phyloP scores from a whole-genome alignment of 2,888 invertebrate species.

The Sarcophaga rosellei region DNA sequence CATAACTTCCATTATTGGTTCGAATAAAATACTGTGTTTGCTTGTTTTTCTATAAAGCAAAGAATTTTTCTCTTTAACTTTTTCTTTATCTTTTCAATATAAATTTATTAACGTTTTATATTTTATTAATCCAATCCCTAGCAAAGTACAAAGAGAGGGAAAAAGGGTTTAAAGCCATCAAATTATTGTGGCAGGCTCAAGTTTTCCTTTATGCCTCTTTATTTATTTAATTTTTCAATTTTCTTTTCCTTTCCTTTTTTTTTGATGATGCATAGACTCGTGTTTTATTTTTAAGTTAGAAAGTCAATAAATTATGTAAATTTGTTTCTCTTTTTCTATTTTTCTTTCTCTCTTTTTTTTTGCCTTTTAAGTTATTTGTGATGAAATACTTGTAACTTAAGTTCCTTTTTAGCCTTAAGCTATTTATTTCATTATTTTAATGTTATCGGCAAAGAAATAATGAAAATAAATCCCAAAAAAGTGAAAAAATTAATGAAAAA shows the following conservation, averaged over 20 bases:
- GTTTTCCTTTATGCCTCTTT: slow-evolving; percentile 1
- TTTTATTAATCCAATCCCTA: too few species aligned
- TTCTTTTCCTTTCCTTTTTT: background rate
- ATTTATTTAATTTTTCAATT: slow-evolving; percentile 24
- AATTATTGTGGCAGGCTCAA: background rate
- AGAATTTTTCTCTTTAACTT: slow-evolving; percentile 2
- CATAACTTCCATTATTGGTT: too few species aligned
- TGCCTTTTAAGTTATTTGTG: slow-evolving; percentile 20
- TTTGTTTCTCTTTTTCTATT: slow-evolving; percentile 32
- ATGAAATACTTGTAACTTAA: slow-evolving; percentile 33
- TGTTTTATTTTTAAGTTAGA: slow-evolving; percentile 29
- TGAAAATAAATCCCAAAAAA: background rate
- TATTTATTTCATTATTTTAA: slow-evolving; percentile 41
- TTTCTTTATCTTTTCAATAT: slow-evolving; percentile 20
- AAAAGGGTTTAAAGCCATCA: slow-evolving; percentile 29
- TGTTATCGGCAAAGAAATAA: background rate
- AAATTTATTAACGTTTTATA: background rate
- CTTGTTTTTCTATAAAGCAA: too few species aligned
- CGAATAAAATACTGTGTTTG: too few species aligned
- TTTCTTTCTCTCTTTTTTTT: background rate
- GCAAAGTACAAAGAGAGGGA: background rate
- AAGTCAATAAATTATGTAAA: slow-evolving; percentile 62
- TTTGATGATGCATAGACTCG: background rate
- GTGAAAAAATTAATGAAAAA: background rate
- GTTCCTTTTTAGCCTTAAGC: slow-evolving; percentile 37